Evolutionary conservation across 2,888 invertebrate genomes (phyloP), one percentile per base, ranked within the genome.

Genomic region (Apodemia mormo): DNA sequence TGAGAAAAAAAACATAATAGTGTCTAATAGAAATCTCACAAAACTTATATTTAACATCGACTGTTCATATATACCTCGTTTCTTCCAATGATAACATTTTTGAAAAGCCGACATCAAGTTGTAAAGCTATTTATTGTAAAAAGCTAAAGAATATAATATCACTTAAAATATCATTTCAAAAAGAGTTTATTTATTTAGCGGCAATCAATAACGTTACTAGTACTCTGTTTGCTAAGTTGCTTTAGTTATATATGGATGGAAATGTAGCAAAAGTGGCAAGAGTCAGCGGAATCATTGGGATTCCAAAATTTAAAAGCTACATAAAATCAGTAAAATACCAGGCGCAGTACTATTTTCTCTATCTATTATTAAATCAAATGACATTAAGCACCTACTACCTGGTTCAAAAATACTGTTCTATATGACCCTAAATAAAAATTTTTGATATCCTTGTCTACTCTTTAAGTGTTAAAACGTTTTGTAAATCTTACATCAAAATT

Each of bases 71-170:
- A 88, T 90, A 90, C 90, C 90, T 89, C 89, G 85, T 88, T 89
- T 86, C 87, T 88, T 90, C 90, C 93, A 90, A 81, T 85, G 90
- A 85, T 84, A 90, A 91, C 88, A 90, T 90, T 89, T 92, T 90
- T 88, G 87, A 88, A 88, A 90, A 92, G 91, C 88, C 88, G 91
- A 92, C 91, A 90, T 92, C 90, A 87, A 89, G 88, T 89, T 89
- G 91, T 90, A 88, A 89, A 87, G 82, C 92, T 91, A 92, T 83
- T 85, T 82, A 83, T 85, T 84, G 84, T 88, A 87, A 84, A 85
- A 87, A 86, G 85, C 89, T 90, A 90, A 85, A 86, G 82, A 86
- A 86, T 88, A 85, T 82, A 76, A 88, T 87, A 87, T 87, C 76
- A 87, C 83, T 84, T 89, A 82, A 85, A 90, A 88, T 90, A 89